These are phyloP conservation scores for Calliopum simillimum DNA, from an alignment of 2,888 invertebrate species.

Conservation along the genomic window DNA sequence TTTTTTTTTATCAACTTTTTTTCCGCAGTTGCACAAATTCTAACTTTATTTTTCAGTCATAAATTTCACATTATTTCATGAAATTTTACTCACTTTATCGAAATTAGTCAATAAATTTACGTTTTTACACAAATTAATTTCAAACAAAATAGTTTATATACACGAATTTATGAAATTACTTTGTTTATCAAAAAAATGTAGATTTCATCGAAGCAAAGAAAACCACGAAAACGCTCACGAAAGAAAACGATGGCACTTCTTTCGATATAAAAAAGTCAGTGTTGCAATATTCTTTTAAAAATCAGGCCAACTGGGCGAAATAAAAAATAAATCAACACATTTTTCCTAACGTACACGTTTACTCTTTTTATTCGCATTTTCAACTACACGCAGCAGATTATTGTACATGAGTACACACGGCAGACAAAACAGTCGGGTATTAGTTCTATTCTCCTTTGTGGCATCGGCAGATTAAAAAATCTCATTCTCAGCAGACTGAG, in stretches of 20 bases:
- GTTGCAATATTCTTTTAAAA: too few species aligned
- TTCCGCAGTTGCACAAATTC: slow-evolving; percentile 49
- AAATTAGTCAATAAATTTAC: slow-evolving; percentile 45
- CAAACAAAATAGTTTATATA: slow-evolving; percentile 48
- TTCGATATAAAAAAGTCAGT: too few species aligned
- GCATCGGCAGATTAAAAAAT: too few species aligned
- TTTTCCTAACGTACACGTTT: background rate
- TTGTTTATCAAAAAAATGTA: slow-evolving; percentile 56
- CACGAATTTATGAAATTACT: slow-evolving; percentile 51
- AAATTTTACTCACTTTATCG: slow-evolving; percentile 52
- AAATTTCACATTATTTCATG: slow-evolving; percentile 39
- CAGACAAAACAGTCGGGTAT: too few species aligned
- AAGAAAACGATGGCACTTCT: too few species aligned
- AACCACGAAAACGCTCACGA: slow-evolving; percentile 8
- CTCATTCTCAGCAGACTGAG: too few species aligned
- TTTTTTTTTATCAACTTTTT: slow-evolving; percentile 9
- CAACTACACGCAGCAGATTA: background rate
- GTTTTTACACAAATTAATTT: slow-evolving; percentile 47
- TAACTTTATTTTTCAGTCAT: slow-evolving; percentile 33
- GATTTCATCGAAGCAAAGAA: slow-evolving; percentile 16
- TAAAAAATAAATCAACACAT: background rate
- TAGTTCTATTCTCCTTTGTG: too few species aligned
- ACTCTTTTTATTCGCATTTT: background rate
- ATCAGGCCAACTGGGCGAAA: too few species aligned
- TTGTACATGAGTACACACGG: too few species aligned